Percentiles rank a stretch among this genome's conserved stretches.
Evolutionary conservation across 2,113 vertebrate genomes (phyloP).

Genomic region (Uria lomvia): DNA sequence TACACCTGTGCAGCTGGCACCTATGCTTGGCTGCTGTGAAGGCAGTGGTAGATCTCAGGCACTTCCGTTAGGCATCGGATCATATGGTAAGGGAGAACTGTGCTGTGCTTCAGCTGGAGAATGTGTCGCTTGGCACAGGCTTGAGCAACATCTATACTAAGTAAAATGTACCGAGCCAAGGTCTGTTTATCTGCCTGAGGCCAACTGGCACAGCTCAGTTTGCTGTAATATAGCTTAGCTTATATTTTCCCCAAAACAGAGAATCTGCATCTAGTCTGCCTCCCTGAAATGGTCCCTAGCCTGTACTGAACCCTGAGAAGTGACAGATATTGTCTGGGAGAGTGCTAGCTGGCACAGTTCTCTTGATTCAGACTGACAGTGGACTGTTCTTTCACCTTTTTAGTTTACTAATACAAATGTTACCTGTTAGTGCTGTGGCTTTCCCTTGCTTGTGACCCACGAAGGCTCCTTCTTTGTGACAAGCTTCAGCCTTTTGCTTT

Average conservation of each 20-base stretch:
- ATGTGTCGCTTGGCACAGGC: neutral
- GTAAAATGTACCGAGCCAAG: neutral
- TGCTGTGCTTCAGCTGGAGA: neutral
- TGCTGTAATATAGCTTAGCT: neutral
- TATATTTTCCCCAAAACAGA: neutral
- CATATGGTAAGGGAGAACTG: fast-evolving
- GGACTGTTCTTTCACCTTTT: neutral
- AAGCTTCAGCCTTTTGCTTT: neutral
- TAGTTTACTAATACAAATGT: neutral
- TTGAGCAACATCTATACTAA: neutral
- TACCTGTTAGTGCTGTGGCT: neutral
- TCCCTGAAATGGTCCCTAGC: neutral
- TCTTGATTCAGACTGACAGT: neutral
- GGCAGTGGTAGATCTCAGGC: neutral
- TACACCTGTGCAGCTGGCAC: neutral
- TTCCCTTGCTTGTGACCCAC: neutral
- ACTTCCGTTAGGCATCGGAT: neutral
- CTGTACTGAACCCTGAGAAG: neutral
- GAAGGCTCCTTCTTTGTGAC: neutral
- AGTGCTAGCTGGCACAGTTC: neutral
- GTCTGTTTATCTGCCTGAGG: neutral
- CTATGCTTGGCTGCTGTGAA: neutral
- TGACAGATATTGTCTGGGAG: neutral
- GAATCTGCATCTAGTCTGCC: neutral
- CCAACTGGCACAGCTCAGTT: neutral